Evolutionary conservation across 1,140 invertebrate genomes (phyloP).

Genomic region (Asbolus verrucosus): DNA sequence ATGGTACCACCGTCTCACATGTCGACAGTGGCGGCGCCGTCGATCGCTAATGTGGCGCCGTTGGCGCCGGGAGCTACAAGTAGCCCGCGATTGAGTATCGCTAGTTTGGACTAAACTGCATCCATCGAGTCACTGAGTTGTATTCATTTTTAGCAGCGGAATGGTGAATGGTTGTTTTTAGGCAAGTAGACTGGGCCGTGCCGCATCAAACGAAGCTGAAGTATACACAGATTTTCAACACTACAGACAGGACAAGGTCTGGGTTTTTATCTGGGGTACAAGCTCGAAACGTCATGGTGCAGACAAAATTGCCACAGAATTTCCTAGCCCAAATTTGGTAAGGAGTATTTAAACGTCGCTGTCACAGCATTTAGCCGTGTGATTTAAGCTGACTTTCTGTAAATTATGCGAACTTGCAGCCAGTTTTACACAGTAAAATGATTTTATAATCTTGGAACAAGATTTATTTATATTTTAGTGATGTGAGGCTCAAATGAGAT

Average conservation of each 20-base stretch:
- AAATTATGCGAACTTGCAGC: too few relatives aligned
- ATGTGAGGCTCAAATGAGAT: too few relatives aligned
- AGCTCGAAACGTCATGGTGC: slow-evolving; percentile 93
- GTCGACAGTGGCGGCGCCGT: slow-evolving; percentile 32
- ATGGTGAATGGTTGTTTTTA: slow-evolving; percentile 55
- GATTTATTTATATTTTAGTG: too few relatives aligned
- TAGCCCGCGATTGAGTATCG: slow-evolving; percentile 62
- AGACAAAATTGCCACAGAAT: slow-evolving; percentile 89
- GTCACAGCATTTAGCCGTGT: too few relatives aligned
- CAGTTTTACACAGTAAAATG: too few relatives aligned
- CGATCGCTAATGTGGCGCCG: slow-evolving; percentile 11
- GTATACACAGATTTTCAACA: slow-evolving; percentile 96
- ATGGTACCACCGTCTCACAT: slow-evolving; percentile 39
- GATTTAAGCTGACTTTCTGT: too few relatives aligned
- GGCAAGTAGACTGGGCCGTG: slow-evolving; percentile 83
- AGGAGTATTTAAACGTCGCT: too few relatives aligned
- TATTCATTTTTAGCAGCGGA: too few relatives aligned
- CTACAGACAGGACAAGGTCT: slow-evolving; percentile 85
- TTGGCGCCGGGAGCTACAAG: slow-evolving; percentile 52
- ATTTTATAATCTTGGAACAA: too few relatives aligned
- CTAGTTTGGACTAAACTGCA: slow-evolving; percentile 59
- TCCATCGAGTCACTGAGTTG: slow-evolving; percentile 68
- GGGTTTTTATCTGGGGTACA: slow-evolving; percentile 92
- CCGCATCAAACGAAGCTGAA: slow-evolving; percentile 92
- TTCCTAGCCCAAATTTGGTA: slow-evolving; percentile 96